Conservation (phyloP, 2,113 vertebrate genomes). For the Oryzias javanicus region DNA sequence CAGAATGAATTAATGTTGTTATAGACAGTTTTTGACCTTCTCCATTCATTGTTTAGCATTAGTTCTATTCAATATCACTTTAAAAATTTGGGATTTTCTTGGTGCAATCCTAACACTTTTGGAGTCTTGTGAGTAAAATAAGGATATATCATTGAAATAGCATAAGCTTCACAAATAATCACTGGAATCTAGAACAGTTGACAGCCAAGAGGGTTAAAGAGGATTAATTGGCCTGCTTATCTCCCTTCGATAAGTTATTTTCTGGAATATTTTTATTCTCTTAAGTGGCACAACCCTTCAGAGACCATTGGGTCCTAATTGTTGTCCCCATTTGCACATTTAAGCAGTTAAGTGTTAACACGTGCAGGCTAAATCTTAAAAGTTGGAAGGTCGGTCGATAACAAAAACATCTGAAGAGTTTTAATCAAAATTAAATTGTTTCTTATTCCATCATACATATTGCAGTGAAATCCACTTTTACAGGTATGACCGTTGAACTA, state of each 20-base stretch:
- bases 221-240: constrained; percentile 39
- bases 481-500: constrained; percentile 1
- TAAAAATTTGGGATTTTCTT: too few relatives aligned
- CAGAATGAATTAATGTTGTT: too few relatives aligned
- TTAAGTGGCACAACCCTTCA: constrained; percentile 51
- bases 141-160: too few relatives aligned
- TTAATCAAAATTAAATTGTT: background rate
- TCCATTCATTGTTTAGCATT: too few relatives aligned
- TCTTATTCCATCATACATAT: too few relatives aligned
- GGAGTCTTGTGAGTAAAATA: too few relatives aligned
- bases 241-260: constrained; percentile 39
- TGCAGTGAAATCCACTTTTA: too few relatives aligned
- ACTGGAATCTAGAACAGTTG: constrained; percentile 5
- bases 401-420: background rate
- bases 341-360: background rate
- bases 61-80: too few relatives aligned
- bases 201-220: constrained; percentile 19
- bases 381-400: background rate
- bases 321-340: constrained; percentile 23
- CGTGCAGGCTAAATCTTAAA: background rate
- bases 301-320: constrained; percentile 47
- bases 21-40: too few relatives aligned
- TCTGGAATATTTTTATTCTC: constrained; percentile 35
- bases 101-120: too few relatives aligned
- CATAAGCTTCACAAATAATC: background rate